Base-by-base conservation (phyloP, 2,797 vertebrate genomes). In the Cuculus canorus region DNA sequence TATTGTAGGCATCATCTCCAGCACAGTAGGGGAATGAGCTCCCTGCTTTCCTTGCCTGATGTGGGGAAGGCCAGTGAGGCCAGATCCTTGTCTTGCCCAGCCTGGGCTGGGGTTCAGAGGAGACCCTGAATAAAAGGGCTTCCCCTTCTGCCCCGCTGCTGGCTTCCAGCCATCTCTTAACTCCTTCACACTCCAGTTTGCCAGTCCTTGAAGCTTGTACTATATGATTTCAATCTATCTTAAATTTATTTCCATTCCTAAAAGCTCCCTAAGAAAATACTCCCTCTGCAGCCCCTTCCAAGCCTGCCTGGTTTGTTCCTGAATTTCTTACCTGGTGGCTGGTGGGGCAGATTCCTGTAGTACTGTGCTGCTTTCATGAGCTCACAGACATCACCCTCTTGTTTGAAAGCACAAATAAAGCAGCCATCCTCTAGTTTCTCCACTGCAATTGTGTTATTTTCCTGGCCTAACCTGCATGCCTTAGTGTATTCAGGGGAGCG, bases 271-370 rank as follows among this genome's bases (percentile, higher is more conserved):
- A 9, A 68, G 35, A 72, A 79, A 41, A 52, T 41, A 11, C 13
- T 7, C 18, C 5, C 5, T 3, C 39, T 1, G 0, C 72, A 85
- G 25, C 13, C 25, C 50, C 11, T 33, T 59, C 52, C 19, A 61
- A 13, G 4, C 8, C 57, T 43, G 4, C 53, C 48, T 30, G n/a
- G 4, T 82, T 84, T 69, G 50, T 69, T 76, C 73, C 47, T 2
- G 0, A 0, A 25, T 60, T 76, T 52, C 65, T 53, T 63, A 63
- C 76, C 80, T 39, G 0, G 1, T 5, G 43, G 53, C 53, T 7
- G 7, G 16, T 0, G 0, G 8, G 3, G 41, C 72, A 48, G 54
- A 63, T 87, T 79, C 47, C 17, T 5, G 0, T 9, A 33, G 18
- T 7, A 2, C 65, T 2, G 5, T 11, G 35, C n/a, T 60, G 63